Conservation (phyloP, 2,113 vertebrate species). For the Pterocles gutturalis region DNA sequence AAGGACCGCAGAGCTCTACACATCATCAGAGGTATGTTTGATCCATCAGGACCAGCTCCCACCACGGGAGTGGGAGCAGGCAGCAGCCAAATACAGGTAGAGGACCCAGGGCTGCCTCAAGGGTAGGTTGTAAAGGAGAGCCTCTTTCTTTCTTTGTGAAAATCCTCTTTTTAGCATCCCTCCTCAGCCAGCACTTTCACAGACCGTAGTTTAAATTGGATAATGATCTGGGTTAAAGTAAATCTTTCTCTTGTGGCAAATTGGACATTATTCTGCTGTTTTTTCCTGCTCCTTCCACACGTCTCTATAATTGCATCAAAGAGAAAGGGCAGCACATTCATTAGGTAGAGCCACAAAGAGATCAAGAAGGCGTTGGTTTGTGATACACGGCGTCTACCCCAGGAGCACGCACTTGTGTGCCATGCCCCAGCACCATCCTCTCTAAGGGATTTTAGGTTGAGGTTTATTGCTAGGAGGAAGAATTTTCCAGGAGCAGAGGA, state of each 20-base stretch:
- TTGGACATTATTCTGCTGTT: not conserved
- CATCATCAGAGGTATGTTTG: too few relatives aligned
- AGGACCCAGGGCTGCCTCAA: not conserved
- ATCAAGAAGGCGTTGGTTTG: accelerated
- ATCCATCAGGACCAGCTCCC: not conserved
- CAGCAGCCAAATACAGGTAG: too few relatives aligned
- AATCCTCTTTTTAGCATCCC: not conserved
- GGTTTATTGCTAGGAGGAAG: not conserved
- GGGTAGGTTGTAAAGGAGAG: not conserved
- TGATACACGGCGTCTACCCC: accelerated
- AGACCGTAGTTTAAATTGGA: not conserved
- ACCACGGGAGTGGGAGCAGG: too few relatives aligned
- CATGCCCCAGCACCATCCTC: not conserved
- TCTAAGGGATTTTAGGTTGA: not conserved
- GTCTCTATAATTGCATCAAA: not conserved
- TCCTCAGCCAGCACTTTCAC: not conserved
- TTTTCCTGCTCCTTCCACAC: not conserved
- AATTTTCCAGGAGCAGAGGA: not conserved
- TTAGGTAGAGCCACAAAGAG: too few relatives aligned
- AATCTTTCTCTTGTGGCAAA: not conserved
- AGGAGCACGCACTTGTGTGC: accelerated
- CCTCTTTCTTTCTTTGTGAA: not conserved
- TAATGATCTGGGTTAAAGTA: not conserved
- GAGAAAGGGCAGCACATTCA: not conserved
- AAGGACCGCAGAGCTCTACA: not conserved